These are phyloP conservation scores for Mythimna pallens DNA, from an alignment of 2,888 invertebrate genomes.

Conservation along the genomic window DNA sequence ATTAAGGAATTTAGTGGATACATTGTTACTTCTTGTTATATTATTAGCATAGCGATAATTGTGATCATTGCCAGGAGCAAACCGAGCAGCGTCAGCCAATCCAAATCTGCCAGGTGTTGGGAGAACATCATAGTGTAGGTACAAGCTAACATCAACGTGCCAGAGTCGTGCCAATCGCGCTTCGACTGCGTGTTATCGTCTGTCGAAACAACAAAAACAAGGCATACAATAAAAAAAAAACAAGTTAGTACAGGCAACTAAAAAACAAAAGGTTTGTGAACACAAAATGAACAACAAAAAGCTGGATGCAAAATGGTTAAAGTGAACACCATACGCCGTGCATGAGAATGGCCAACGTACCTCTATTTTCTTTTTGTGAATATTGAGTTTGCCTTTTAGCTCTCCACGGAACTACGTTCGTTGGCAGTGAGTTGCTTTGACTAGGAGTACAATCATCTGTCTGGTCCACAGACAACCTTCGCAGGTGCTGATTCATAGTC, in stretches of 20 bases:
- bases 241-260: slow-evolving; percentile 64
- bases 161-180: slow-evolving; percentile 91
- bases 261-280: slow-evolving; percentile 49
- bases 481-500: slow-evolving; percentile 85
- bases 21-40: slow-evolving; percentile 76
- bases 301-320: slow-evolving; percentile 85
- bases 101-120: slow-evolving; percentile 93
- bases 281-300: slow-evolving; percentile 69
- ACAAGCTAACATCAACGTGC: slow-evolving; percentile 94
- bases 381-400: slow-evolving; percentile 84
- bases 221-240: slow-evolving; percentile 72
- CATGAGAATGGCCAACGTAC: slow-evolving; percentile 87
- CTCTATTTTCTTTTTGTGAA: slow-evolving; percentile 88
- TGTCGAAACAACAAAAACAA: slow-evolving; percentile 82
- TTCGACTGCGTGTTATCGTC: slow-evolving; percentile 87
- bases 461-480: slow-evolving; percentile 84
- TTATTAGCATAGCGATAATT: slow-evolving; percentile 92
- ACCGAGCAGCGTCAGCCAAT: slow-evolving; percentile 94
- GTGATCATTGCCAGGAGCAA: slow-evolving; percentile 94
- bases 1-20: slow-evolving; percentile 43
- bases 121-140: slow-evolving; percentile 93
- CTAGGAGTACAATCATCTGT: slow-evolving; percentile 83
- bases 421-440: slow-evolving; percentile 87
- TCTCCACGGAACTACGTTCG: slow-evolving; percentile 87
- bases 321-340: slow-evolving; percentile 87